Conservation (phyloP, 2,888 invertebrate species). For the Altica lythri region DNA sequence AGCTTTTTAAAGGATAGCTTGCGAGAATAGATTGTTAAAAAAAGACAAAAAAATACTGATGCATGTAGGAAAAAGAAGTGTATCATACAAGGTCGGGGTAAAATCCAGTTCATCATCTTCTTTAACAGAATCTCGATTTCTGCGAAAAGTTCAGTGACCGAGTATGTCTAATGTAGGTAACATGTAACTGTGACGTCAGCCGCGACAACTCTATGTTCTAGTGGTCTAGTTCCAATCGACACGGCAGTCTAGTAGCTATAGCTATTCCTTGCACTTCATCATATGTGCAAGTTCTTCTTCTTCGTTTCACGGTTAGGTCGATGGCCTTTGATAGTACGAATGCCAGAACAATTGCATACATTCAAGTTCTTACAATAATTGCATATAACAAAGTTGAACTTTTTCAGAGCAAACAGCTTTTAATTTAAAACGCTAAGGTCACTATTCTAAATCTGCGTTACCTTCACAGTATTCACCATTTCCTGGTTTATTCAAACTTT, state of each 20-base stretch:
- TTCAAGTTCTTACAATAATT: too few relatives aligned
- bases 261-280: slow-evolving; percentile 41
- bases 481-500: too few relatives aligned
- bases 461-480: too few relatives aligned
- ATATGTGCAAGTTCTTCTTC: slow-evolving; percentile 34
- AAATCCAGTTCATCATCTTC: slow-evolving; percentile 11
- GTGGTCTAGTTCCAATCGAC: slow-evolving; percentile 52
- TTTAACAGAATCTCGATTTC: slow-evolving; percentile 30
- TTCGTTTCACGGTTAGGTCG: slow-evolving; percentile 35
- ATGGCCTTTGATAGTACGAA: slow-evolving; percentile 34
- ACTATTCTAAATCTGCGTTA: too few relatives aligned
- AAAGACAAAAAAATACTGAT: too few relatives aligned
- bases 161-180: slow-evolving; percentile 48
- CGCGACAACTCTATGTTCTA: slow-evolving; percentile 57
- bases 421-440: too few relatives aligned
- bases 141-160: slow-evolving; percentile 34
- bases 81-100: slow-evolving; percentile 14
- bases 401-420: too few relatives aligned
- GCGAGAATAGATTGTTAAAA: too few relatives aligned
- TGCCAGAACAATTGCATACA: neutral
- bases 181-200: slow-evolving; percentile 55
- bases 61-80: slow-evolving; percentile 4
- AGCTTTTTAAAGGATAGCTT: too few relatives aligned
- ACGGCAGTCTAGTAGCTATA: slow-evolving; percentile 43
- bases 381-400: slow-evolving; percentile 19